Evolutionary conservation across 2,888 invertebrate species (phyloP).

Genomic region (Cremastobaeus sp.): DNA sequence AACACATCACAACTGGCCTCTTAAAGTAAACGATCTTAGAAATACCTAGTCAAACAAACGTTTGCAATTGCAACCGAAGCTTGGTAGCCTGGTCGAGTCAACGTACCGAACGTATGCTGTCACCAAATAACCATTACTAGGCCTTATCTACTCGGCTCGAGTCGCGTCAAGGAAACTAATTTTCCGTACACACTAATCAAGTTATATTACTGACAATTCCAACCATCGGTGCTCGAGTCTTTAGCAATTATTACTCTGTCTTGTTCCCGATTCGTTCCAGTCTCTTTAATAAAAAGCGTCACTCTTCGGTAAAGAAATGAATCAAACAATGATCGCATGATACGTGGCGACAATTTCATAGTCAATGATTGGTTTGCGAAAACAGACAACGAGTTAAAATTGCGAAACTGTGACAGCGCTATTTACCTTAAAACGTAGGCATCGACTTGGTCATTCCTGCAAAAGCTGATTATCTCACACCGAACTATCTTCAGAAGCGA

Average conservation of each 20-base stretch:
- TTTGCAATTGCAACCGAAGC: background rate
- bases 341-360: slow-evolving; percentile 18
- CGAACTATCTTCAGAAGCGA: slow-evolving; percentile 92
- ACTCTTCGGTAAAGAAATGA: slow-evolving; percentile 12
- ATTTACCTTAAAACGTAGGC: slow-evolving; percentile 96
- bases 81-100: too few species aligned
- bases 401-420: slow-evolving; percentile 33
- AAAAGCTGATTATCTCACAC: slow-evolving; percentile 97
- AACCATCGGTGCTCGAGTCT: too few species aligned
- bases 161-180: too few species aligned
- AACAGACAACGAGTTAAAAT: slow-evolving; percentile 13
- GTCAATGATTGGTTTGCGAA: slow-evolving; percentile 31
- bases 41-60: slow-evolving; percentile 13
- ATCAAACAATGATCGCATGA: slow-evolving; percentile 32
- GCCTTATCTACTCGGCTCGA: slow-evolving; percentile 4
- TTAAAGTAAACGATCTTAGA: slow-evolving; percentile 34
- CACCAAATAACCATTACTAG: slow-evolving; percentile 21
- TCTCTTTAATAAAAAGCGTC: background rate
- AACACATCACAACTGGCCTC: slow-evolving; percentile 22
- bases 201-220: too few species aligned
- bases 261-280: background rate
- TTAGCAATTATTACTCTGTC: too few species aligned
- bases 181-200: background rate
- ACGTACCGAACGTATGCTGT: slow-evolving; percentile 40
- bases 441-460: slow-evolving; percentile 92